Base-by-base conservation (phyloP, 1,140 invertebrate genomes). In the Cyclina sinensis region DNA sequence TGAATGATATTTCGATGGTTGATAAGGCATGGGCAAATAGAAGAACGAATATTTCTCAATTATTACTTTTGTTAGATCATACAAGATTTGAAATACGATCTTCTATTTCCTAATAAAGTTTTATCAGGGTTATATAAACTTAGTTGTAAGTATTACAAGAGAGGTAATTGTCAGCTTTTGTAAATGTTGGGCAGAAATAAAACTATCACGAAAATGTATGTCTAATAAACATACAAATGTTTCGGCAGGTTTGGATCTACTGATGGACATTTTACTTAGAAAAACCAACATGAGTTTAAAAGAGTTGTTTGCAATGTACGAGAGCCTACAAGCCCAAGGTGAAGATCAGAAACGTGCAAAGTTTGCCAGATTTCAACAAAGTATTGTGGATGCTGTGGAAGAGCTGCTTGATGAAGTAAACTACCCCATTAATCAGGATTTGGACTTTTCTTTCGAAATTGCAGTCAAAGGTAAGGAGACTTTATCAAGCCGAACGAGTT, bases 381-480 rank as follows among this genome's bases (percentile, higher is more conserved):
- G 46, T 46, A 82, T 82, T 43, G 39, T 82, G 3, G 65, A 82
- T 35, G 79, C 79, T 37, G 57, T 82, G 11, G 35, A 82, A 16
- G 35, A 59, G 32, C 59, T 82, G 24, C 24, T 82, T 12, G 21
- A 82, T 27, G 24, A 65, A 43, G 79, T 82, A 12, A 43, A 82
- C n/a, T 59, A 82, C 59, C 57, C 79, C 2, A 9, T 24, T 24
- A 59, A 62, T 65, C 30, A 65, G 30, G 57, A 82, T 37, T 82
- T 82, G 65, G 79, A 82, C 39, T 35, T 82, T 82, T 57, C 51
- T 65, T 11, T 82, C 0, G 59, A 82, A 11, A 21, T 82, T 30
- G 32, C 32, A 30, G 9, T 82, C 0, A 32, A 82, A 68, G 79
- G 79, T 82, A 82, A 24, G 1, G n/a, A n/a, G n/a, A n/a, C n/a